Evolutionary conservation across 92 coral and sea anemone species (phyloP).

Genomic region (Scolanthus callimorphus): DNA sequence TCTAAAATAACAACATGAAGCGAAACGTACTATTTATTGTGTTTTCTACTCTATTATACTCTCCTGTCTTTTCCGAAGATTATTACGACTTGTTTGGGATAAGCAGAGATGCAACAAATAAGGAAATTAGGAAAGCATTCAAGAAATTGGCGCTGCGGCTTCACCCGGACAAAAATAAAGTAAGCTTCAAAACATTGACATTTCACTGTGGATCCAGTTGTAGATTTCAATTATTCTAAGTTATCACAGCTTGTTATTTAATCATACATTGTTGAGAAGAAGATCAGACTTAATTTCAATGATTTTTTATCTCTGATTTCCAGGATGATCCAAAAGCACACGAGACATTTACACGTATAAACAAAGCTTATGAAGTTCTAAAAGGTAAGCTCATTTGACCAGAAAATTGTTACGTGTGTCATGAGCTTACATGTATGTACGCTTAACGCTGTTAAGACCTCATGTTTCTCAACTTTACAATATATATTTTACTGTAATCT

Average conservation of each 20-base stretch:
- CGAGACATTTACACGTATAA: constrained; percentile 75
- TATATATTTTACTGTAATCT: no score
- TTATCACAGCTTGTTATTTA: no score
- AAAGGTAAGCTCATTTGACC: constrained; percentile 80
- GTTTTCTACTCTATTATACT: constrained; percentile 63
- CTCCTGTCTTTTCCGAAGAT: constrained; percentile 80
- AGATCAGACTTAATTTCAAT: no score
- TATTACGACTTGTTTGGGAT: constrained; percentile 92
- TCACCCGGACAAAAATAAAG: constrained; percentile 97
- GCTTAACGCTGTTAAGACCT: no score
- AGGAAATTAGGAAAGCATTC: constrained; percentile 91
- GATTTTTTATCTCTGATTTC: background rate
- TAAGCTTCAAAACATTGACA: constrained; percentile 11
- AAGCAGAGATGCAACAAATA: constrained; percentile 86
- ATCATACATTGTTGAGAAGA: no score
- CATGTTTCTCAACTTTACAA: no score
- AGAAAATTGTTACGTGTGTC: no score
- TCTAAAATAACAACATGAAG: constrained; percentile 47
- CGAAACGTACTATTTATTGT: constrained; percentile 70
- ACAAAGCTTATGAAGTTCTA: constrained; percentile 90
- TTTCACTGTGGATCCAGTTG: constrained; percentile 3
- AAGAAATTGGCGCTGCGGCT: constrained; percentile 83
- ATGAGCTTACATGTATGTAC: no score
- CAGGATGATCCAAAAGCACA: constrained; percentile 94
- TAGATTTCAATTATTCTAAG: no score